phyloP scores from a whole-genome alignment of 2,888 invertebrate species.

The Cepaea hortensis region DNA sequence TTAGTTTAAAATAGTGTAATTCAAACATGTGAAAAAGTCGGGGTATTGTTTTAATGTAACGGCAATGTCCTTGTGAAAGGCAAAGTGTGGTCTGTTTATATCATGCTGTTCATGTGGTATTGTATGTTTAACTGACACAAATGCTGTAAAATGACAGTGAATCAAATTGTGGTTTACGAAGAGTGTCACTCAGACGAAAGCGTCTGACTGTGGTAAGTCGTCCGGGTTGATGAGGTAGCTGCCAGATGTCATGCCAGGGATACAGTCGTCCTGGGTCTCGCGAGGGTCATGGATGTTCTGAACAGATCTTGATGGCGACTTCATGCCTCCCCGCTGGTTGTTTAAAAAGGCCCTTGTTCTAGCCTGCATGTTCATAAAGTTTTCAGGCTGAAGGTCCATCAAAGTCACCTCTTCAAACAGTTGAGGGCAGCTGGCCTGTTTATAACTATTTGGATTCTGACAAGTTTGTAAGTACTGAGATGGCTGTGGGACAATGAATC shows the following conservation, averaged over 20 bases:
- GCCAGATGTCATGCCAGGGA: slow-evolving; percentile 53
- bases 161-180: too few relatives aligned
- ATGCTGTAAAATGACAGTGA: too few relatives aligned
- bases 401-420: slow-evolving; percentile 34
- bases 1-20: too few relatives aligned
- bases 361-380: not conserved
- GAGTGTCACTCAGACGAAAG: slow-evolving; percentile 39
- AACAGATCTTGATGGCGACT: slow-evolving; percentile 4
- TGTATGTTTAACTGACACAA: too few relatives aligned
- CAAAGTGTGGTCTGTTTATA: too few relatives aligned
- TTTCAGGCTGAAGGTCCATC: slow-evolving; percentile 9
- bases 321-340: not conserved
- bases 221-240: slow-evolving; percentile 53
- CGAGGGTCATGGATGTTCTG: slow-evolving; percentile 42
- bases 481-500: slow-evolving; percentile 15
- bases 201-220: slow-evolving; percentile 47
- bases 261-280: slow-evolving; percentile 49
- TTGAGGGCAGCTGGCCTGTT: slow-evolving; percentile 44
- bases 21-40: too few relatives aligned
- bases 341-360: slow-evolving; percentile 34
- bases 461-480: slow-evolving; percentile 17
- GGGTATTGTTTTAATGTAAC: too few relatives aligned
- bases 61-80: too few relatives aligned
- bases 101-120: too few relatives aligned
- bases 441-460: not conserved